A percentile compares a stretch with the other conserved stretches of the same genome.
Evolutionary conservation across 2,113 vertebrate genomes (phyloP).

Genomic region (Tachycineta bicolor): DNA sequence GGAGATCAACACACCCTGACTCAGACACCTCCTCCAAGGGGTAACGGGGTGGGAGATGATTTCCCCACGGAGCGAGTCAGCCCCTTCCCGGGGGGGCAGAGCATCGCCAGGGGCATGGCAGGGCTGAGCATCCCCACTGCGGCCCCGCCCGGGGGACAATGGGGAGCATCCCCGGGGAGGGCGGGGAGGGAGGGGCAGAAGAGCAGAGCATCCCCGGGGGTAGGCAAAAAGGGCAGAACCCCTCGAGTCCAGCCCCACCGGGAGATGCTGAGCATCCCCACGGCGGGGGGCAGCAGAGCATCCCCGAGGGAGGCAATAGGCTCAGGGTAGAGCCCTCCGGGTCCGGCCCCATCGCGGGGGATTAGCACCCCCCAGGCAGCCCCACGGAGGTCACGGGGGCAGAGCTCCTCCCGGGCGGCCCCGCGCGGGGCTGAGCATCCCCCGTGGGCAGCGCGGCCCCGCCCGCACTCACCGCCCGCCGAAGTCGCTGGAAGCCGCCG

Average conservation of each 20-base stretch:
- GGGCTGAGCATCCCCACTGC: neutral
- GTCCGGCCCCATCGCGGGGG: neutral
- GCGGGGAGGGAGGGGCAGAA: accelerated
- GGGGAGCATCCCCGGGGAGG: neutral
- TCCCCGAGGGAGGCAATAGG: neutral
- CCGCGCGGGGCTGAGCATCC: neutral
- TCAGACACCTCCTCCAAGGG: neutral
- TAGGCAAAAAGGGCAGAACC: neutral
- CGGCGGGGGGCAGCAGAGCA: neutral
- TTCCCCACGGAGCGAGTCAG: neutral
- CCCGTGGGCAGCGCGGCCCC: neutral
- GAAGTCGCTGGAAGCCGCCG: constrained; percentile 23
- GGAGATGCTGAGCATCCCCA: neutral
- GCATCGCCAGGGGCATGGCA: neutral
- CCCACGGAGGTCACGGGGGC: neutral
- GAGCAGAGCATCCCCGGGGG: neutral
- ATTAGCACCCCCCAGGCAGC: neutral
- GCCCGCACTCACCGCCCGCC: constrained; percentile 50
- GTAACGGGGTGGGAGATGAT: neutral
- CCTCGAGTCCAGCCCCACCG: neutral
- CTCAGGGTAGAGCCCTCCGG: neutral
- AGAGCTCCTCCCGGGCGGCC: neutral
- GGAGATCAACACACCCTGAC: neutral
- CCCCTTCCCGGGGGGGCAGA: neutral
- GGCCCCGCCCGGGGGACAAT: neutral